phyloP scores from a whole-genome alignment of 2,797 vertebrate species.

The Trichosurus vulpecula region DNA sequence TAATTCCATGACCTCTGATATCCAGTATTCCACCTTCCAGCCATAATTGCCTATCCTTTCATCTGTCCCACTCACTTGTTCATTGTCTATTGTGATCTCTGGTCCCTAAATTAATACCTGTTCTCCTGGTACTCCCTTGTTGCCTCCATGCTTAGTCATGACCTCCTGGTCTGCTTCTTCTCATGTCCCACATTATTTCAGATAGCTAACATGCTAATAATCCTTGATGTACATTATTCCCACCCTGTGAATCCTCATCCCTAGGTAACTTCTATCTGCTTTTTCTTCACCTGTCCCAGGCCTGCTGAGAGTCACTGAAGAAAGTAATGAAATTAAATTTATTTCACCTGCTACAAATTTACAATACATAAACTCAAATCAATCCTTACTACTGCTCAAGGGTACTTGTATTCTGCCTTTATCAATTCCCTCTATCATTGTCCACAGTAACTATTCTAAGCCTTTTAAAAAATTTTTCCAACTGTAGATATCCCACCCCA shows the following conservation, averaged over 20 bases:
- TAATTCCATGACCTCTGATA: not conserved
- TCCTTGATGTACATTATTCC: not conserved
- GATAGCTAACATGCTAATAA: too few relatives aligned
- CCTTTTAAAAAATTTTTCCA: too few relatives aligned
- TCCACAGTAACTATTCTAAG: too few relatives aligned
- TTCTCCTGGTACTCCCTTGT: not conserved
- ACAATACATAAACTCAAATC: not conserved
- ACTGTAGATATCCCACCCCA: too few relatives aligned
- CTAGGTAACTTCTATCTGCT: not conserved
- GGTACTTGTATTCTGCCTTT: not conserved
- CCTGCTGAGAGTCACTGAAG: not conserved
- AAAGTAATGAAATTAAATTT: not conserved
- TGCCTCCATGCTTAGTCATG: not conserved
- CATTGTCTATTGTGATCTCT: not conserved
- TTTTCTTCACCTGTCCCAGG: not conserved
- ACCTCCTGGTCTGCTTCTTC: not conserved
- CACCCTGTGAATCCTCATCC: not conserved
- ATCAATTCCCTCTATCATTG: not conserved
- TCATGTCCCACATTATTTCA: not conserved
- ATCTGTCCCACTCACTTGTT: not conserved
- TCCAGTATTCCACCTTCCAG: too few relatives aligned
- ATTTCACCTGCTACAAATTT: not conserved
- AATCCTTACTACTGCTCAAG: not conserved
- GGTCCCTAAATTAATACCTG: too few relatives aligned
- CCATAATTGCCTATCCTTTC: not conserved